A percentile compares a stretch with the other conserved stretches of the same genome.
phyloP scores from a whole-genome alignment of 2,113 vertebrate species.

The Rhea americana region DNA sequence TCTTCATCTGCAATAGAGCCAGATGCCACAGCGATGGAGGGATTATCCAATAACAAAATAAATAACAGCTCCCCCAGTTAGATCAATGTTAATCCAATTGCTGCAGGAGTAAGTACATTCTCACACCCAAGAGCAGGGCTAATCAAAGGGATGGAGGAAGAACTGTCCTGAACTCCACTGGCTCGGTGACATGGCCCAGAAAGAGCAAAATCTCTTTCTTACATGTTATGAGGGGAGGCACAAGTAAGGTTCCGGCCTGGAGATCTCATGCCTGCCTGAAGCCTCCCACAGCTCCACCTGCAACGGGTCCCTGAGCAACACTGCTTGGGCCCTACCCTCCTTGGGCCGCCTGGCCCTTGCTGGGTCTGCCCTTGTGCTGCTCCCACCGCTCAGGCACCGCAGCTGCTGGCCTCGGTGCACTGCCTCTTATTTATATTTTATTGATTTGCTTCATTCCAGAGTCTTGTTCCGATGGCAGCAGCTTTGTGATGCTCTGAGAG shows the following conservation, averaged over 20 bases:
- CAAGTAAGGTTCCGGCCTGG: not conserved
- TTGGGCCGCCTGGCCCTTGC: not conserved
- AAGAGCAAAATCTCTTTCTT: not conserved
- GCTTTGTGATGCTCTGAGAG: not conserved
- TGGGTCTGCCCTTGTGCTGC: not conserved
- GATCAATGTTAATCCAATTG: conserved; percentile 56
- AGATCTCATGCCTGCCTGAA: not conserved
- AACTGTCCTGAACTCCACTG: not conserved
- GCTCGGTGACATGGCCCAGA: rapidly evolving
- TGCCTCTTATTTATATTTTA: conserved; percentile 55
- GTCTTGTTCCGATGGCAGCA: not conserved
- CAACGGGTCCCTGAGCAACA: rapidly evolving
- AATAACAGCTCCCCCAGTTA: conserved; percentile 22
- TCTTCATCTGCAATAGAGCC: not conserved
- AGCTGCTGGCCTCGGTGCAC: not conserved
- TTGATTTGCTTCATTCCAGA: conserved; percentile 23
- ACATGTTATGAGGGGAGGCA: not conserved
- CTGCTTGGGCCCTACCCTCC: not conserved
- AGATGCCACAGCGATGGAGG: conserved; percentile 38
- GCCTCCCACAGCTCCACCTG: not conserved
- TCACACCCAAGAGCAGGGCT: conserved; percentile 10
- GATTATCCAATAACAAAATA: conserved; percentile 62
- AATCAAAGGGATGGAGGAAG: not conserved
- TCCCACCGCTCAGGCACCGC: not conserved
- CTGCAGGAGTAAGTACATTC: conserved; percentile 2